phyloP scores from a whole-genome alignment of 1,140 invertebrate species.

The Trachymyrmex cornetzi region DNA sequence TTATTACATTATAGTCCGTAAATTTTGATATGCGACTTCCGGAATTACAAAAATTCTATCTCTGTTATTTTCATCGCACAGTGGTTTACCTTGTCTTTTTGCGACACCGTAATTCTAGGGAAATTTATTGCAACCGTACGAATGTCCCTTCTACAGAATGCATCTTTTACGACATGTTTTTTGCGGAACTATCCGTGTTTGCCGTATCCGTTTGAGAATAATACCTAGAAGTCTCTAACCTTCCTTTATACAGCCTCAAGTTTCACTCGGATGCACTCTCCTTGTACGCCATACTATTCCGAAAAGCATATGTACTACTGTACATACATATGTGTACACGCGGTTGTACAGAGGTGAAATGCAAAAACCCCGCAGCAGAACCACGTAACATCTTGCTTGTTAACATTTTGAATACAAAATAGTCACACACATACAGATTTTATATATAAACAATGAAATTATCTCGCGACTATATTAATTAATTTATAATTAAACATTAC shows the following conservation, averaged over 20 bases:
- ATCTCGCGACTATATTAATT: not conserved
- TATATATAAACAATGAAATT: not conserved
- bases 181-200: conserved; percentile 26
- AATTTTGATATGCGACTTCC: conserved; percentile 35
- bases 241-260: conserved; percentile 60
- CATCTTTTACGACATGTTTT: conserved; percentile 34
- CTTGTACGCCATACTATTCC: conserved; percentile 59
- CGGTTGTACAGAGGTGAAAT: not conserved
- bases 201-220: conserved; percentile 63
- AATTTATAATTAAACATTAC: not conserved
- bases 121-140: conserved; percentile 27
- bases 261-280: conserved; percentile 64
- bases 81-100: conserved; percentile 13
- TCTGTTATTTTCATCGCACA: not conserved
- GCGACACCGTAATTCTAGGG: conserved; percentile 16
- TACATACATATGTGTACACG: not conserved
- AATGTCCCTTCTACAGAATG: conserved; percentile 15
- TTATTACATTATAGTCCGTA: conserved; percentile 23
- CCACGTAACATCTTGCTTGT: conserved; percentile 33
- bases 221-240: conserved; percentile 50
- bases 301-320: conserved; percentile 34
- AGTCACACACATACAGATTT: not conserved
- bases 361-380: conserved; percentile 12
- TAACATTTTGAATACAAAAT: conserved; percentile 23
- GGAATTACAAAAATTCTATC: conserved; percentile 2